Percentiles rank a stretch among this genome's conserved stretches.
Evolutionary conservation across 2,797 vertebrate species (phyloP).

Genomic region (Poecilia wingei): DNA sequence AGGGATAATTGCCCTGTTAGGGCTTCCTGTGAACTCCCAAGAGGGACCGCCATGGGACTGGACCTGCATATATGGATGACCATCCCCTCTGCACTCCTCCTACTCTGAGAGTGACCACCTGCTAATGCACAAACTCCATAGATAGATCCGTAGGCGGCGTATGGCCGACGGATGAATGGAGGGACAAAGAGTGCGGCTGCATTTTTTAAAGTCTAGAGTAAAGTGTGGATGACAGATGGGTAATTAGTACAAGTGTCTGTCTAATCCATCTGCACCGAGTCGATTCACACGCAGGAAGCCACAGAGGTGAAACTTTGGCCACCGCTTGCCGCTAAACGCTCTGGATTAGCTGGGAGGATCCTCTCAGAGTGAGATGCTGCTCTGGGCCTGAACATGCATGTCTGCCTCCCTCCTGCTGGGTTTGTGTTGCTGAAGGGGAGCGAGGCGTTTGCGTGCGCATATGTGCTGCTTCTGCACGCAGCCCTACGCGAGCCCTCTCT

Average conservation of each 20-base stretch:
- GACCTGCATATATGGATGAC: conserved; percentile 66
- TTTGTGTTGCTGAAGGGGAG: conserved; percentile 37
- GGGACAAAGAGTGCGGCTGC: conserved; percentile 33
- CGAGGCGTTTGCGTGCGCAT: conserved; percentile 15
- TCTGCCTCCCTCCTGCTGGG: conserved; percentile 65
- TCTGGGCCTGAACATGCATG: conserved; percentile 61
- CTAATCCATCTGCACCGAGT: conserved; percentile 54
- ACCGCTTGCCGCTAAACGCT: conserved; percentile 26
- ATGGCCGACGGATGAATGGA: conserved; percentile 44
- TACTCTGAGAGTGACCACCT: conserved; percentile 40
- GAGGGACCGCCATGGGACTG: conserved; percentile 37
- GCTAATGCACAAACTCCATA: conserved; percentile 16
- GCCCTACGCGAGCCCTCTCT: conserved; percentile 29
- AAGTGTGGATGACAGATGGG: conserved; percentile 65
- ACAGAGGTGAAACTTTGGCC: conserved; percentile 37
- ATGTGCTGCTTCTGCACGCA: conserved; percentile 25
- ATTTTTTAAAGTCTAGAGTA: conserved; percentile 36
- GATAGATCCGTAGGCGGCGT: neutral
- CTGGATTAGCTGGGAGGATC: conserved; percentile 17
- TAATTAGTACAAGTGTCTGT: conserved; percentile 54
- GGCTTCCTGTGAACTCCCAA: conserved; percentile 39
- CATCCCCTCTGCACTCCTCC: conserved; percentile 19
- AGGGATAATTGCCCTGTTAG: conserved; percentile 57
- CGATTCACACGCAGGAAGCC: conserved; percentile 38
- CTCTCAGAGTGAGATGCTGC: conserved; percentile 39